Percentiles rank a stretch among this genome's conserved stretches.
phyloP scores from a whole-genome alignment of 1,140 invertebrate species.

The Latrodectus geometricus region DNA sequence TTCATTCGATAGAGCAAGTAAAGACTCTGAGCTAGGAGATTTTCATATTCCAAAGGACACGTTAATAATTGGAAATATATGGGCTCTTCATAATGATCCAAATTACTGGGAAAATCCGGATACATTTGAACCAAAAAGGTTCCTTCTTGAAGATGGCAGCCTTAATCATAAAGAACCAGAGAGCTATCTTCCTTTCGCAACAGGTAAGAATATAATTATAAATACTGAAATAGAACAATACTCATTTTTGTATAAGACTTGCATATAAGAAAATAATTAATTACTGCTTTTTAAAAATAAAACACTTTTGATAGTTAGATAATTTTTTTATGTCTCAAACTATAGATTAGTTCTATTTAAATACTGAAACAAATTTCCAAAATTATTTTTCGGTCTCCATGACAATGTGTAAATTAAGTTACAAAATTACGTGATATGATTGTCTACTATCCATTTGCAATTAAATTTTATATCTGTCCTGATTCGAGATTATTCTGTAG shows the following conservation, averaged over 20 bases:
- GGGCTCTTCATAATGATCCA: slow-evolving; percentile 78
- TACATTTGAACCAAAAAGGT: slow-evolving; percentile 78
- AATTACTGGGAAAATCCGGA: slow-evolving; percentile 78
- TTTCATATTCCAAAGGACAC: slow-evolving; percentile 61
- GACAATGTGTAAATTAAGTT: too few species aligned
- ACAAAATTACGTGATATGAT: too few species aligned
- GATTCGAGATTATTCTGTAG: too few species aligned
- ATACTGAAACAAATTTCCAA: neutral
- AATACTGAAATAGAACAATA: neutral
- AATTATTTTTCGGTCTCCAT: too few species aligned
- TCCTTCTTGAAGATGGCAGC: slow-evolving; percentile 66
- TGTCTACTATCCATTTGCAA: too few species aligned
- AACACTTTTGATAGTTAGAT: neutral
- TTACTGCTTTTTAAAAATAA: neutral
- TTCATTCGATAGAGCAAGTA: slow-evolving; percentile 9
- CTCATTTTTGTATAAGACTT: neutral
- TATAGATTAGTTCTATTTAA: neutral
- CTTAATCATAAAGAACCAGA: slow-evolving; percentile 56
- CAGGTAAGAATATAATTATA: slow-evolving; percentile 36
- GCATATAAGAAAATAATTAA: neutral
- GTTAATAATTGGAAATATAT: slow-evolving; percentile 77
- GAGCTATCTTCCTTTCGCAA: slow-evolving; percentile 65
- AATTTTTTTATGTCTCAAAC: neutral
- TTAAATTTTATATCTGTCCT: too few species aligned
- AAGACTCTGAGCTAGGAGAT: slow-evolving; percentile 50